Base-by-base conservation (phyloP, 2,888 invertebrate genomes). In the Amphipoea oculea region DNA sequence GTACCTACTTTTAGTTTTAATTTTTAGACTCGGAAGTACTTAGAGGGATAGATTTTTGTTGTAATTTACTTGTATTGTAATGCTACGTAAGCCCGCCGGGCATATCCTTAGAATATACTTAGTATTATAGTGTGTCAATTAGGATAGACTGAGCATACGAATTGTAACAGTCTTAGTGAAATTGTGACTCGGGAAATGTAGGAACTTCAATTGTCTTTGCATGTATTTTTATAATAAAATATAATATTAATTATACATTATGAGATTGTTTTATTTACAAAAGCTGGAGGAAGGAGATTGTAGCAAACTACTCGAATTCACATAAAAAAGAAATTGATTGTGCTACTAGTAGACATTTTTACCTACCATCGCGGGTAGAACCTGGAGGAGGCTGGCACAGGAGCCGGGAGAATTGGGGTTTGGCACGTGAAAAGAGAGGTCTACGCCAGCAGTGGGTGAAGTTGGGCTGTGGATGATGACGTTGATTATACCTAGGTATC, bases 191-290 rank as follows among this genome's bases (percentile, higher is more conserved):
- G 73, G 77, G 81, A 86, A 79, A 75, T 83, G 79, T 88, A 79
- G 54, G 69, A 86, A 83, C 88, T 84, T 87, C 80, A 86, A 84
- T 78, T 86, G 84, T 87, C 79, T 84, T 84, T 84, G 89, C 87
- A 89, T 89, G 90, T 88, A 87, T 88, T 90, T 92, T 90, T 90
- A 84, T 88, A 90, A 89, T 90, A 90, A 91, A 92, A 90, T 90
- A 88, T 79, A 79, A 79, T 23, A 60, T 66, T 82, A 40, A 57
- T 81, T 69, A 76, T 78, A 76, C 62, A 5, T 62, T 72, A 67
- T 29, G 11, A 42, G 29, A 29, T 72, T 75, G 80, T 87, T 82
- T 88, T 83, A 78, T 82, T 85, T 81, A 72, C 14, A 5, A 9
- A 17, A 36, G 4, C 11, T 9, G 2, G 14, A 70, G 36, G 4